These are phyloP conservation scores for Monomorium pharaonis DNA, from an alignment of 1,140 invertebrate species.

Conservation along the genomic window DNA sequence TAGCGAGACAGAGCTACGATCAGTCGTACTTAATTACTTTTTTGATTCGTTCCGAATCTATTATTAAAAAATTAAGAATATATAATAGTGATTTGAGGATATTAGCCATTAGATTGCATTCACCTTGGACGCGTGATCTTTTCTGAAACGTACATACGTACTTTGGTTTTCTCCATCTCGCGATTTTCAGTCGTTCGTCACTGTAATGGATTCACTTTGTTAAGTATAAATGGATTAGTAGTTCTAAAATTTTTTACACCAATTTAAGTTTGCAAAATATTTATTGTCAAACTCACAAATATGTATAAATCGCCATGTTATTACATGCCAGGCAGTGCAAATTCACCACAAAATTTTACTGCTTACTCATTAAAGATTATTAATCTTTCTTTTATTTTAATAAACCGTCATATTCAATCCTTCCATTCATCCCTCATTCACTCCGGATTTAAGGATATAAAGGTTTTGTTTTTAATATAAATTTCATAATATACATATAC, in stretches of 20 bases:
- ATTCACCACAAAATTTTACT: conserved; percentile 65
- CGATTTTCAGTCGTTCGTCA: too few species aligned
- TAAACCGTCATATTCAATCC: background rate
- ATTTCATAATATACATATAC: conserved; percentile 72
- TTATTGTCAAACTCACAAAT: conserved; percentile 79
- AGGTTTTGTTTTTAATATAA: conserved; percentile 46
- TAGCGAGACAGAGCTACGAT: too few species aligned
- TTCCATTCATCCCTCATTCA: conserved; percentile 42
- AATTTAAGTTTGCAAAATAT: conserved; percentile 62
- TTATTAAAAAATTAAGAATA: too few species aligned
- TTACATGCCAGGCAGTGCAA: conserved; percentile 62
- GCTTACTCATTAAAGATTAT: conserved; percentile 62
- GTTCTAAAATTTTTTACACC: background rate
- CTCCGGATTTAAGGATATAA: conserved; percentile 18
- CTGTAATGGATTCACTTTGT: background rate
- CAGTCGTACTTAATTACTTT: too few species aligned
- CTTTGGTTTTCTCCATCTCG: too few species aligned
- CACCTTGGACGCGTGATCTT: background rate
- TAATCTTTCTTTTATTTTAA: conserved; percentile 59
- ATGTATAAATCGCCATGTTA: conserved; percentile 68
- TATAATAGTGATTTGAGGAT: too few species aligned
- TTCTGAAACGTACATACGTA: background rate
- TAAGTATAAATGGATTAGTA: background rate
- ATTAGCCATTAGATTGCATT: background rate
- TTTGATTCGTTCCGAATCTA: too few species aligned